Percentiles rank a stretch among this genome's conserved stretches.
phyloP scores from a whole-genome alignment of 2,113 vertebrate species.

The Empidonax alnorum region DNA sequence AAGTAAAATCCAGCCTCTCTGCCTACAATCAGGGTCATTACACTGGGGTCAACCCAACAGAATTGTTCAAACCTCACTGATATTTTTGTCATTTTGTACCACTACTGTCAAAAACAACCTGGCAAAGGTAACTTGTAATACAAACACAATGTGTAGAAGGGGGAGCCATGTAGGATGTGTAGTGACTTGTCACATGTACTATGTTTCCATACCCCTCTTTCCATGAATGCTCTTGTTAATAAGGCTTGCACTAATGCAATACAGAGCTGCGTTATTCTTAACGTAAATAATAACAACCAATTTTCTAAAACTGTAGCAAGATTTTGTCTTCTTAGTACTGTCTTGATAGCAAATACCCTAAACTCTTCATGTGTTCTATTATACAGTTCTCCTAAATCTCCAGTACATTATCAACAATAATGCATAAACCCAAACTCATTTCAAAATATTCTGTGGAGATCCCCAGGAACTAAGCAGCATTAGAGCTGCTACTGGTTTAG shows the following conservation, averaged over 20 bases:
- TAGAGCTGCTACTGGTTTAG: not conserved
- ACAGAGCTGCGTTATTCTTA: not conserved
- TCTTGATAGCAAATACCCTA: not conserved
- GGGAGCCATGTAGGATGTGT: not conserved
- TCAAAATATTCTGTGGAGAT: not conserved
- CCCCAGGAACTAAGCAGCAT: not conserved
- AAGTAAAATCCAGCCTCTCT: not conserved
- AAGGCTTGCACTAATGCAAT: not conserved
- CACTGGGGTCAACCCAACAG: not conserved
- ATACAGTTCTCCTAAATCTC: not conserved
- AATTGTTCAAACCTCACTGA: not conserved
- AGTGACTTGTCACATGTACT: not conserved
- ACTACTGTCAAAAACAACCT: not conserved
- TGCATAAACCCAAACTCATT: not conserved
- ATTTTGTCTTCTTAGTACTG: not conserved
- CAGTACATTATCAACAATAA: rapidly evolving
- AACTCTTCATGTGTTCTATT: not conserved
- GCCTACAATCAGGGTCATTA: not conserved
- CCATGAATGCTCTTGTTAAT: not conserved
- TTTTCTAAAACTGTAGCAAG: not conserved
- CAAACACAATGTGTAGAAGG: not conserved
- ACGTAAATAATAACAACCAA: not conserved
- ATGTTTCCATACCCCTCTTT: not conserved
- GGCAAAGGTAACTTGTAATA: not conserved
- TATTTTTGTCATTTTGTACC: not conserved